Base-by-base conservation (phyloP, 92 coral and sea anemone species). In the Zoanthus sociatus region DNA sequence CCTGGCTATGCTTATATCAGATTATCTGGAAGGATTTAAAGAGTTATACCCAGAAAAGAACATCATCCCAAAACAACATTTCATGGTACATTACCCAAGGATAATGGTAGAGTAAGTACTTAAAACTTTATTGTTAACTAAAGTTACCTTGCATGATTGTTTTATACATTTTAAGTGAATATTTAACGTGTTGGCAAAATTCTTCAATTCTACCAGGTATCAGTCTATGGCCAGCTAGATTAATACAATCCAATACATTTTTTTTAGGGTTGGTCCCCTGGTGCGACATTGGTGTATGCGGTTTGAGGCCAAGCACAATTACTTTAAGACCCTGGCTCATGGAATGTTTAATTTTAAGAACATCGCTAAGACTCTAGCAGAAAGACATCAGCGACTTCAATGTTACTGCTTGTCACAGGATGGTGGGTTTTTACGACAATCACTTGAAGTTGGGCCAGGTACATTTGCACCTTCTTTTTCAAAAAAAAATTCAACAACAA, bases 231-330 rank as follows among this genome's bases (percentile, higher is more conserved):
- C 17, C 17, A 56, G n/a, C n/a, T 15, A 56, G 13, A 12, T 56
- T 56, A 21, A n/a, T 16, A 7, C 9, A 48, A 48, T 9, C 53
- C 53, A 48, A 9, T 5, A 48, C 3, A 14, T 60, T 60, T 60
- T 60, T 12, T 60, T 14, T 6, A 56, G 68, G 15, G 68, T 60
- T 86, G 92, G 92, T 12, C 92, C 92, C 8, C 90, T 86, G 37
- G 84, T 78, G 13, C 63, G 89, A 50, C 92, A 69, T 30, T 86
- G 92, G 92, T 90, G 92, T 69, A 78, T 90, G 90, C 2, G 90
- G n/a, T 90, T 90, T 46, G 92, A 90, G 58, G 92, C 90, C 78
- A 90, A 90, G 60, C 92, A 90, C 21, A 45, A 56, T 37, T 86
- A 84, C 31, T 90, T 85, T 30, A 85, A 86, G 31, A 54, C 51